phyloP scores from a whole-genome alignment of 2,113 vertebrate species.

The Ailurus styani region DNA sequence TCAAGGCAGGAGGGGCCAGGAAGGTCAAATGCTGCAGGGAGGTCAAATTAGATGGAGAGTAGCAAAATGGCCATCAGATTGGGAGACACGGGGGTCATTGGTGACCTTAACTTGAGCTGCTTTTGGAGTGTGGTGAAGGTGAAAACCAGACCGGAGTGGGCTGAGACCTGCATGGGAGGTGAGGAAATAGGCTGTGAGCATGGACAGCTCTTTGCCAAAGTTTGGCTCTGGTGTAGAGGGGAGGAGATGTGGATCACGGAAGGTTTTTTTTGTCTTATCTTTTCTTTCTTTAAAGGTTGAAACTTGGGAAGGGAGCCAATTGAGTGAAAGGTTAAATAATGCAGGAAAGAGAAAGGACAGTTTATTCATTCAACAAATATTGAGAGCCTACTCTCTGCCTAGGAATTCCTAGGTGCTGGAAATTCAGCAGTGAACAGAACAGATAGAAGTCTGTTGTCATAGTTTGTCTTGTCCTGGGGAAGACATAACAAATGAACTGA shows the following conservation, averaged over 20 bases:
- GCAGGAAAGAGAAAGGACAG: not conserved
- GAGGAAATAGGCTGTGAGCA: not conserved
- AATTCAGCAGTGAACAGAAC: not conserved
- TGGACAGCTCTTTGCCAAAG: not conserved
- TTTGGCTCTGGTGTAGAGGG: not conserved
- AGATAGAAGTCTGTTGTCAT: not conserved
- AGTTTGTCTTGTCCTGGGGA: not conserved
- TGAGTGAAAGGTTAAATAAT: constrained; percentile 6
- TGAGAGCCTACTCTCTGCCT: not conserved
- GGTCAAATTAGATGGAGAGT: not conserved
- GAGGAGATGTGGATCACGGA: not conserved
- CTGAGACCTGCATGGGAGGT: not conserved
- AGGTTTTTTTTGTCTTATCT: not conserved
- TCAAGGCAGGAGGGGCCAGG: not conserved
- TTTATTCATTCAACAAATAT: not conserved
- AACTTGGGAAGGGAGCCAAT: not conserved
- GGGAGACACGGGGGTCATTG: not conserved
- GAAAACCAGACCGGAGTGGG: not conserved
- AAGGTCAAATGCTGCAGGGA: not conserved
- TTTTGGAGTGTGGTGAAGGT: not conserved
- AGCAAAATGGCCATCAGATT: not conserved
- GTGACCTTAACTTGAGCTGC: not conserved
- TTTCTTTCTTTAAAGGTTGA: constrained; percentile 3
- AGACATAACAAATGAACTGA: not conserved
- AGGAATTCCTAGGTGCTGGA: not conserved